Evolutionary conservation across 1,140 invertebrate genomes (phyloP), one percentile per base, ranked within the genome.

Genomic region (Hyposmocoma kahamanoa): DNA sequence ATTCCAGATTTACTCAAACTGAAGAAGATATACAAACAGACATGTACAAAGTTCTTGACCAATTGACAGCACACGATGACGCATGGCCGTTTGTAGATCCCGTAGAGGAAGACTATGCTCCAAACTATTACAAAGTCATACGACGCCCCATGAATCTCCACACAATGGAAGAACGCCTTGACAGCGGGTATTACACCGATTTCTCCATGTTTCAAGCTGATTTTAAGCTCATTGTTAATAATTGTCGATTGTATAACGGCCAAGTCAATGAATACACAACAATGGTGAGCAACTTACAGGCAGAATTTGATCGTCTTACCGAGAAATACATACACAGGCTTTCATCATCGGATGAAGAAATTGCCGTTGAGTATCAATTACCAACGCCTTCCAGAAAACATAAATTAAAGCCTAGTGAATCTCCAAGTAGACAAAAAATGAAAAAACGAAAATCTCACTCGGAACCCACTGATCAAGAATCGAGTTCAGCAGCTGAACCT

Each of bases 71-170:
- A 63, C 94, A 96, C 69, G 91, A 93, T 53, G 95, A 97, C 78
- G 94, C 96, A 2, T 97, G 96, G 96, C 96, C 96, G 1, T 97
- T 97, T 78, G 87, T 93, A 61, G 94, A 96, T 76, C 93, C 95
- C 2, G 95, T 98, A 0, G 94, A 96, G 47, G 95, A 97, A 75
- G 92, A 95, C 65, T 95, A 94, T 73, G 96, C 96, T 0, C 96
- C 96, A 1, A 94, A 95, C 73, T 97, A 96, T 75, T 93, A 95
- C 68, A 89, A 90, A 1, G 90, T 92, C 3, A 92, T 92, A 54
- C 87, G 91, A 47, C 87, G 92, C 58, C 95, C 95, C 10, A 97
- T 97, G 95, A 94, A 96, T 81, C 85, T 97, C 28, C 90, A 91
- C 36, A 92, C 91, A 58, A 97, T 98, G 92, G 96, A 97, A 74